A percentile compares a stretch with the other conserved stretches of the same genome.
phyloP scores from a whole-genome alignment of 2,797 vertebrate genomes.

The Melanotaenia boesemani region DNA sequence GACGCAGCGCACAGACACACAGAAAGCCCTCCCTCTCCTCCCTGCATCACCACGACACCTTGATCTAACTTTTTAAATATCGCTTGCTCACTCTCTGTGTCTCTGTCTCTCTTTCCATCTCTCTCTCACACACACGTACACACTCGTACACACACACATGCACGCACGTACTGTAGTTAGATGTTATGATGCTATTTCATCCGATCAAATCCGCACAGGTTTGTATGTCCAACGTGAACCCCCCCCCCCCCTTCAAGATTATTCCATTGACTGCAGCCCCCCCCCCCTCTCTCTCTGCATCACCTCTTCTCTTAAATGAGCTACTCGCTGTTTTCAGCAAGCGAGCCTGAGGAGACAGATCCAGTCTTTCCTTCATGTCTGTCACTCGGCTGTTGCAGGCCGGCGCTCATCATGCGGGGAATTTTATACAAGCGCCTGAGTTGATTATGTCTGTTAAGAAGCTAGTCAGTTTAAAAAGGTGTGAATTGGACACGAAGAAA shows the following conservation, averaged over 20 bases:
- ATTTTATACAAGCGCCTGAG: slow-evolving; percentile 24
- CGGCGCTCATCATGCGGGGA: slow-evolving; percentile 32
- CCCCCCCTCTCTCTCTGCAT: slow-evolving; percentile 72
- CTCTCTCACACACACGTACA: slow-evolving; percentile 1
- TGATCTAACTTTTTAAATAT: slow-evolving; percentile 83
- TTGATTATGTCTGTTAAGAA: slow-evolving; percentile 35
- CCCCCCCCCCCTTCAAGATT: slow-evolving; percentile 59
- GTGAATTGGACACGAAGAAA: slow-evolving; percentile 25
- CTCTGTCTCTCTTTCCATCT: not conserved
- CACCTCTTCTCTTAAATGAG: slow-evolving; percentile 78
- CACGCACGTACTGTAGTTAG: not conserved
- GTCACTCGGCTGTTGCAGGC: slow-evolving; percentile 47
- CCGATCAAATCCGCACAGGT: slow-evolving; percentile 34
- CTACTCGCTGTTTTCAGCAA: slow-evolving; percentile 60
- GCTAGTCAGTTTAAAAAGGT: slow-evolving; percentile 28
- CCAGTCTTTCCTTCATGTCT: slow-evolving; percentile 48
- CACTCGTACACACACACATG: not conserved
- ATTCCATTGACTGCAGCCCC: slow-evolving; percentile 81
- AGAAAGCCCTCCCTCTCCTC: slow-evolving; percentile 34
- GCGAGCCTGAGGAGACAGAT: slow-evolving; percentile 62
- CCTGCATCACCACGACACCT: slow-evolving; percentile 72
- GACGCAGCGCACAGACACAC: slow-evolving; percentile 61
- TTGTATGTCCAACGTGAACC: slow-evolving; percentile 42
- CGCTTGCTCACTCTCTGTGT: slow-evolving; percentile 11
- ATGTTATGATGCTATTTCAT: slow-evolving; percentile 20